phyloP scores from a whole-genome alignment of 2,888 invertebrate genomes.

The Andrena dorsata region DNA sequence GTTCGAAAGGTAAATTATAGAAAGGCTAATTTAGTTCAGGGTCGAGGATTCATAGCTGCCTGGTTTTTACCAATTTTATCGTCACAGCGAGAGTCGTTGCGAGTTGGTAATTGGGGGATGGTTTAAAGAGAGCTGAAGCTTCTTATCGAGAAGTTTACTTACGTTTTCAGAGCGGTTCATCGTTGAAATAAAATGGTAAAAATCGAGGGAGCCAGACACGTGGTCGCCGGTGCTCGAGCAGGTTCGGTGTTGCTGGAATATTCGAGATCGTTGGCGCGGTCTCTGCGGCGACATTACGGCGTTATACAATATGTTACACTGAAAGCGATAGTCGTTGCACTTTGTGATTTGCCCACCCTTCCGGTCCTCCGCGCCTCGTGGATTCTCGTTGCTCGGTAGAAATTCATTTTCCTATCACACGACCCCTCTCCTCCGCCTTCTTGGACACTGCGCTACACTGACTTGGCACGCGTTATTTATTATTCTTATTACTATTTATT shows the following conservation, averaged over 20 bases:
- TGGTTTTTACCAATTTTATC: not conserved
- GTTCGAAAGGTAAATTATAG: not conserved
- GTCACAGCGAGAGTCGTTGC: not conserved
- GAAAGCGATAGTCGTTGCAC: conserved; percentile 83
- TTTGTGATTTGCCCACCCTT: conserved; percentile 71
- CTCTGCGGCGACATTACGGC: conserved; percentile 62
- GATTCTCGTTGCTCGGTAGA: conserved; percentile 43
- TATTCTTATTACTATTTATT: conserved; percentile 45
- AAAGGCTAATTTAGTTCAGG: not conserved
- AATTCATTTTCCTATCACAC: conserved; percentile 32
- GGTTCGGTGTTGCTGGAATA: conserved; percentile 29
- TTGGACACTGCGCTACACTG: conserved; percentile 67
- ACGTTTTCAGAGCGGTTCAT: not conserved
- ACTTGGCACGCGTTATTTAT: conserved; percentile 77
- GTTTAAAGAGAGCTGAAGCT: not conserved
- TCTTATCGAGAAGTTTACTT: not conserved
- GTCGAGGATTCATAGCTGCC: not conserved
- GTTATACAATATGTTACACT: conserved; percentile 82
- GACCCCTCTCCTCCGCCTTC: conserved; percentile 18
- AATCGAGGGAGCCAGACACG: not conserved
- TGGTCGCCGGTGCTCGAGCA: conserved; percentile 28
- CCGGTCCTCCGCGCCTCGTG: conserved; percentile 22
- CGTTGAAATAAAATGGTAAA: not conserved
- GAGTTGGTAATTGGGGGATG: not conserved
- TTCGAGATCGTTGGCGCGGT: conserved; percentile 58